Conservation (phyloP, 2,888 invertebrate genomes). For the Hartigia nigra region DNA sequence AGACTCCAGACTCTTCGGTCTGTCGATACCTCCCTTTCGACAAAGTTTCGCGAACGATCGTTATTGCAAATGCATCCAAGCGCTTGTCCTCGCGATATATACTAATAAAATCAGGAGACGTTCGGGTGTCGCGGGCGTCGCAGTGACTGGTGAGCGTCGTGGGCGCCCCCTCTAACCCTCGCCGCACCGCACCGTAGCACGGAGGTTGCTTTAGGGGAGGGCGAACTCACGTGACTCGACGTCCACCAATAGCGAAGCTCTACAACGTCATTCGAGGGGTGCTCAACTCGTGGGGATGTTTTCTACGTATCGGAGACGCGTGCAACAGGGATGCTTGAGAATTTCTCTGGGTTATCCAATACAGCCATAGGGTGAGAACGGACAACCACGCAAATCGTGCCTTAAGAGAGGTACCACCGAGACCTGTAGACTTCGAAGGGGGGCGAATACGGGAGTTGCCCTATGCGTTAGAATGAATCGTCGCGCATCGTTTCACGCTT, state of each 20-base stretch:
- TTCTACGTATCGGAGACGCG: not conserved
- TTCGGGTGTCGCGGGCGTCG: conserved; percentile 64
- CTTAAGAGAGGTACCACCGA: not conserved
- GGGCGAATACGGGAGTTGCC: not conserved
- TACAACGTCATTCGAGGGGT: conserved; percentile 56
- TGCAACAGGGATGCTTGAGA: not conserved
- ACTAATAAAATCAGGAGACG: conserved; percentile 58
- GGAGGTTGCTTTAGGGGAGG: conserved; percentile 14
- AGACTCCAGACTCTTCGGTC: not conserved
- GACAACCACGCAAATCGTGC: not conserved
- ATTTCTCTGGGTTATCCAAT: not conserved
- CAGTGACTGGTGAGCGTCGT: conserved; percentile 63
- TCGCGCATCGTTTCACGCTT: not conserved
- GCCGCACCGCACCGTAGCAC: conserved; percentile 15
- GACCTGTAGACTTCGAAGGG: not conserved
- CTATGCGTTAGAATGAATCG: not conserved
- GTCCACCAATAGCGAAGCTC: conserved; percentile 52
- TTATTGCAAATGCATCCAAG: conserved; percentile 21
- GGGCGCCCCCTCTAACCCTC: conserved; percentile 43
- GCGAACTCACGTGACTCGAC: conserved; percentile 53
- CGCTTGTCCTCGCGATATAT: conserved; percentile 29
- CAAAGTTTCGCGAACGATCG: conserved; percentile 7
- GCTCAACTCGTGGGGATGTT: conserved; percentile 40
- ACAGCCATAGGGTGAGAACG: not conserved
- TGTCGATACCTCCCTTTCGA: not conserved